Conservation (phyloP, 2,888 invertebrate species). For the Brachyptera putata region DNA sequence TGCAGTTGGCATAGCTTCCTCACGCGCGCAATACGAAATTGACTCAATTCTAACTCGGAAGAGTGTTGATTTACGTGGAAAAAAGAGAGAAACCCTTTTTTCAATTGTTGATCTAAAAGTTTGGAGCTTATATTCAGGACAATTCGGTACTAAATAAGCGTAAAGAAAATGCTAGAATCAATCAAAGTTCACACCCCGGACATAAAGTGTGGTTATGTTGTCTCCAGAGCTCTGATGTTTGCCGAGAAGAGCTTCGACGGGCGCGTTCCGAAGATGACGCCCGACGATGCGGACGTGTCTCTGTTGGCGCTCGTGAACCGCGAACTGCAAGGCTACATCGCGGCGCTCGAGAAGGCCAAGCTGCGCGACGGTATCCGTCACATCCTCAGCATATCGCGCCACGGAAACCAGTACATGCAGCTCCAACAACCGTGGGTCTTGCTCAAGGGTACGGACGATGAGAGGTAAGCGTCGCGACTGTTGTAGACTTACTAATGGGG, state of each 20-base stretch:
- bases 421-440: constrained; percentile 90
- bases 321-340: constrained; percentile 69
- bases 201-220: too few relatives aligned
- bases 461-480: constrained; percentile 56
- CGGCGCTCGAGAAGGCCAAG: constrained; percentile 68
- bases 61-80: too few relatives aligned
- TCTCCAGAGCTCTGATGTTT: constrained; percentile 82
- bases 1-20: too few relatives aligned
- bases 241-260: constrained; percentile 77
- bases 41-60: too few relatives aligned
- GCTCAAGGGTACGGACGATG: constrained; percentile 73
- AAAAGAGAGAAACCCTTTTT: too few relatives aligned
- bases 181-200: too few relatives aligned
- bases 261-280: constrained; percentile 59
- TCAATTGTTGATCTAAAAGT: too few relatives aligned
- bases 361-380: constrained; percentile 81
- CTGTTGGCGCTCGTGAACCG: constrained; percentile 74
- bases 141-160: too few relatives aligned
- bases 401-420: constrained; percentile 98
- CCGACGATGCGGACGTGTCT: constrained; percentile 62
- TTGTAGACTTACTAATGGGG: too few relatives aligned
- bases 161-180: too few relatives aligned
- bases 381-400: constrained; percentile 79
- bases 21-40: too few relatives aligned
- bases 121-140: too few relatives aligned